A percentile compares a stretch with the other conserved stretches of the same genome.
Conservation (phyloP, 1,140 invertebrate genomes). For the Neodiprion virginianus region DNA sequence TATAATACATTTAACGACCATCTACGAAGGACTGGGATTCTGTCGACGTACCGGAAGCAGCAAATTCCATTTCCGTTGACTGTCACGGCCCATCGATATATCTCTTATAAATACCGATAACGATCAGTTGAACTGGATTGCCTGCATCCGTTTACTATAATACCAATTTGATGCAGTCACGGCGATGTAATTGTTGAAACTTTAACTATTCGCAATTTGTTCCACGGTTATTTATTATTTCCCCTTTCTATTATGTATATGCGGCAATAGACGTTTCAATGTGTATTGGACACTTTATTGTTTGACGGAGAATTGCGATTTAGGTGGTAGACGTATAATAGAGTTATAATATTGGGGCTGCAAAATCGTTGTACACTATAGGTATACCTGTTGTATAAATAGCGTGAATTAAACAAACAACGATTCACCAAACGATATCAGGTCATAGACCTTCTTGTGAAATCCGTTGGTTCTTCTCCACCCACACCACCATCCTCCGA, state of each 20-base stretch:
- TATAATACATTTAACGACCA: background rate
- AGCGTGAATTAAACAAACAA: background rate
- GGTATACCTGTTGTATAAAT: background rate
- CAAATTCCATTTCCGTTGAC: background rate
- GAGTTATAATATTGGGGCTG: too few relatives aligned
- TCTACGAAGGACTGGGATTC: background rate
- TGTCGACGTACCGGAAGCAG: background rate
- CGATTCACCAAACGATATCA: background rate
- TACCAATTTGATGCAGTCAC: too few relatives aligned
- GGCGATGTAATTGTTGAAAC: too few relatives aligned
- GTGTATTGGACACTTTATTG: too few relatives aligned
- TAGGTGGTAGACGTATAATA: too few relatives aligned
- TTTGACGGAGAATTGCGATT: too few relatives aligned
- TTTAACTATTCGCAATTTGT: too few relatives aligned
- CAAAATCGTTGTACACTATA: too few relatives aligned
- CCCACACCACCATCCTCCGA: background rate
- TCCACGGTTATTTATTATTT: too few relatives aligned
- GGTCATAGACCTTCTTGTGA: background rate
- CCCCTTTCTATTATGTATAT: too few relatives aligned
- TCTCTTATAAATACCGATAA: too few relatives aligned
- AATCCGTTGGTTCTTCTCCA: background rate
- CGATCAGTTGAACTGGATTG: background rate
- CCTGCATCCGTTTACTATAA: background rate
- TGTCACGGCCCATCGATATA: background rate
- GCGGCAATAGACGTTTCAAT: too few relatives aligned